Conservation (phyloP, 2,797 vertebrate species). For the Decapterus maruadsi region DNA sequence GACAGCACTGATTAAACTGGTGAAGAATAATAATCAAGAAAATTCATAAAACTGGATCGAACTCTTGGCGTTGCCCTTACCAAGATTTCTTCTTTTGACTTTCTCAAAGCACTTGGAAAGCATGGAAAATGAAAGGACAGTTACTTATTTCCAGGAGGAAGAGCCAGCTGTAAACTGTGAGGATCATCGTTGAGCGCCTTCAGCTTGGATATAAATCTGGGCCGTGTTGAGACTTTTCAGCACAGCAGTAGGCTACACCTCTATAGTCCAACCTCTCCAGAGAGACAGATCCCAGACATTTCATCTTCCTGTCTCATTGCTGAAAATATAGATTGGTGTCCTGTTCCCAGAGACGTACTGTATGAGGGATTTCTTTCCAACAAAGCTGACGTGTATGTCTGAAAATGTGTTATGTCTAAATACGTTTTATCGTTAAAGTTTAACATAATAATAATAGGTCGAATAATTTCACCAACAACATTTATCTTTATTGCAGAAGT, state of each 20-base stretch:
- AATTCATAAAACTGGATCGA: neutral
- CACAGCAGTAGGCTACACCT: conserved; percentile 9
- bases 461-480: neutral
- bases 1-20: neutral
- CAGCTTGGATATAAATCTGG: neutral
- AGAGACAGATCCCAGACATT: neutral
- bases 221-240: neutral
- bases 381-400: neutral
- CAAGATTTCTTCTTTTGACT: too few species aligned
- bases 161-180: neutral
- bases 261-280: neutral
- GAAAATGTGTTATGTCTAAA: neutral
- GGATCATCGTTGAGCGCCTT: neutral
- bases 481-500: neutral
- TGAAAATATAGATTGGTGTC: conserved; percentile 28
- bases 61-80: too few species aligned
- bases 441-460: neutral
- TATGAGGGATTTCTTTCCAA: neutral
- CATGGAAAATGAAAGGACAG: neutral
- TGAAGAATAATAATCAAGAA: neutral
- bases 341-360: conserved; percentile 9
- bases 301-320: conserved; percentile 21
- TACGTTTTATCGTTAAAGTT: neutral
- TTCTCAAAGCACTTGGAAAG: too few species aligned
- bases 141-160: neutral